A percentile compares a stretch with the other conserved stretches of the same genome.
Conservation (phyloP, 2,797 vertebrate species). For the Fundulus diaphanus region DNA sequence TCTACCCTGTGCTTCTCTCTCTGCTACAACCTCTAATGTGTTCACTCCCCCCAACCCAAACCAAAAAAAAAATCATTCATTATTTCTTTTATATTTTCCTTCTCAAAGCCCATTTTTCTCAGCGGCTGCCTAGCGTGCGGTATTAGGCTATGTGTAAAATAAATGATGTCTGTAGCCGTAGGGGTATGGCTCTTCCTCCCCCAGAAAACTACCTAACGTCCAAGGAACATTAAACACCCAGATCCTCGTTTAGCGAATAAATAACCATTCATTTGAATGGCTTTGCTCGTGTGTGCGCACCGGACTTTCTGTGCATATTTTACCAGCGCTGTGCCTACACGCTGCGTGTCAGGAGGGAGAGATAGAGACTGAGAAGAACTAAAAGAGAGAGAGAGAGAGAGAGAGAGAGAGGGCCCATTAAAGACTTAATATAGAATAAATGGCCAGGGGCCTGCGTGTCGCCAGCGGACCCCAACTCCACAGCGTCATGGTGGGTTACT, state of each 20-base stretch:
- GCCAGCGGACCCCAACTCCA: constrained; percentile 93
- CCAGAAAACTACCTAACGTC: constrained; percentile 96
- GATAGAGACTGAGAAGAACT: constrained; percentile 22
- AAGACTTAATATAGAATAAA: constrained; percentile 99
- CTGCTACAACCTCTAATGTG: constrained; percentile 71
- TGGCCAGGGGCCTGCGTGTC: constrained; percentile 98
- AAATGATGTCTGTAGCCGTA: constrained; percentile 99
- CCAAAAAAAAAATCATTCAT: constrained; percentile 65
- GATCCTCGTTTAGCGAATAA: constrained; percentile 99
- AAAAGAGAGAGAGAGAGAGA: constrained; percentile 30
- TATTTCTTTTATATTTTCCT: constrained; percentile 78
- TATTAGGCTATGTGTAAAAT: constrained; percentile 99
- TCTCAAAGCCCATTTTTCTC: constrained; percentile 87
- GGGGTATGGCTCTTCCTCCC: constrained; percentile 90
- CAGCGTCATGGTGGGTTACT: constrained; percentile 97
- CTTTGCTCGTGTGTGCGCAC: constrained; percentile 83
- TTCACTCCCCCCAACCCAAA: constrained; percentile 38
- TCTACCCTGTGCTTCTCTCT: constrained; percentile 58
- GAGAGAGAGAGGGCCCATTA: constrained; percentile 91
- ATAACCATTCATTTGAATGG: constrained; percentile 99
- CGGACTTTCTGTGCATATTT: constrained; percentile 98
- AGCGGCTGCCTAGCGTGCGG: constrained; percentile 93
- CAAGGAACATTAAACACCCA: constrained; percentile 99
- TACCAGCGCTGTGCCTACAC: constrained; percentile 76
- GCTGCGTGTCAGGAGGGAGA: constrained; percentile 73